Base-by-base conservation (phyloP, 1,140 invertebrate species). In the Samia ricini region DNA sequence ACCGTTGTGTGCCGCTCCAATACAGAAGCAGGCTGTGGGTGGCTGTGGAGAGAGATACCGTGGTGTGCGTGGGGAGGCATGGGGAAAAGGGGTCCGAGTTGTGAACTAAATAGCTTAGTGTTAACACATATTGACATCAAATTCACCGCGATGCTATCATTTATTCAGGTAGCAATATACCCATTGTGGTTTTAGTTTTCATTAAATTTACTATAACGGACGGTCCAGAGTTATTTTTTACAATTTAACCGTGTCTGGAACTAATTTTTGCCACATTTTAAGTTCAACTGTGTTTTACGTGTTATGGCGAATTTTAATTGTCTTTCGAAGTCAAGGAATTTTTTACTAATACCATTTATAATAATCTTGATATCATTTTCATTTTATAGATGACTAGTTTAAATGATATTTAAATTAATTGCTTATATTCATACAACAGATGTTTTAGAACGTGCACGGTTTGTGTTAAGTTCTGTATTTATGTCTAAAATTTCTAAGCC, bases 91-190 rank as follows among this genome's bases (percentile, higher is more conserved):
- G 79, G 79, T 76, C 72, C 77, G 78, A 86, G 80, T 88, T 83
- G 83, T 86, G 86, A 90, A 88, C 85, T 90, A 90, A 90, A 90
- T 90, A 90, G 88, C 88, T 90, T 88, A 90, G 88, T 90, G 88
- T 90, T 90, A 90, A 90, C 88, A 90, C 88, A 90, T 90, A 89
- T 89, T 89, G 88, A 90, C 88, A 90, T 90, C 81, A 90, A 90
- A 88, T 90, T 90, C 83, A 86, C 88, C 88, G 83, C 88, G 83
- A 88, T 88, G 80, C 79, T 90, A 90, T 90, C 85, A 88, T 88
- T 88, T 87, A 90, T 90, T 90, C 85, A 88, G 80, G 81, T 86
- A 77, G 79, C 71, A 77, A 83, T 89, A 80, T 80, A 83, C 77
- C 81, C 77, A 80, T 81, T 81, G 76, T 83, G 74, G 74, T 85